Evolutionary conservation across 1,140 invertebrate genomes (phyloP).

Genomic region (Anoplophora glabripennis): DNA sequence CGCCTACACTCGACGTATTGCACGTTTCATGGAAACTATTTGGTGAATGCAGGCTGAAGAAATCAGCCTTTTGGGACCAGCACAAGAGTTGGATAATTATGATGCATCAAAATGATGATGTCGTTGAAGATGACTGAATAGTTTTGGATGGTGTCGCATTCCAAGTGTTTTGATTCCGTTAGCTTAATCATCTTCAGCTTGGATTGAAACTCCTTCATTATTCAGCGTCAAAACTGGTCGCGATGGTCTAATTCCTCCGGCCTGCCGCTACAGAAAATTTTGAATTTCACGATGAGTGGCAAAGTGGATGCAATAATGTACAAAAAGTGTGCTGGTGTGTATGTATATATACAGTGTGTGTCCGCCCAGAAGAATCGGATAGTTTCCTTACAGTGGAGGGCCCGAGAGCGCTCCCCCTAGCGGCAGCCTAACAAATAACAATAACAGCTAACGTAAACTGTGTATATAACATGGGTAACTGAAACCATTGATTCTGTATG

Average conservation of each 20-base stretch:
- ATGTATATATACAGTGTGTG: slow-evolving; percentile 36
- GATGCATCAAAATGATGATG: too few relatives aligned
- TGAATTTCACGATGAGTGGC: slow-evolving; percentile 28
- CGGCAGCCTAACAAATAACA: slow-evolving; percentile 45
- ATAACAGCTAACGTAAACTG: slow-evolving; percentile 48
- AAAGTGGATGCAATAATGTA: slow-evolving; percentile 27
- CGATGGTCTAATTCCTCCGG: too few relatives aligned
- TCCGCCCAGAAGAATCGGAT: slow-evolving; percentile 14
- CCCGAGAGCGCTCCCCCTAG: slow-evolving; percentile 15
- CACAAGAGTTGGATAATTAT: too few relatives aligned
- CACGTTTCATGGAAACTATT: slow-evolving; percentile 32
- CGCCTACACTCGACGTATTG: slow-evolving; percentile 23
- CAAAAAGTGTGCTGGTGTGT: slow-evolving; percentile 30
- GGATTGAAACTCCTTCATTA: too few relatives aligned
- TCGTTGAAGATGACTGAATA: too few relatives aligned
- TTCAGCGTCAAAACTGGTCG: too few relatives aligned
- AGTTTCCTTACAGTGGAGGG: slow-evolving; percentile 25
- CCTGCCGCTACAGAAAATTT: slow-evolving; percentile 24
- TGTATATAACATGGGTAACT: slow-evolving; percentile 48
- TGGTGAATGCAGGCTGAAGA: slow-evolving; percentile 2
- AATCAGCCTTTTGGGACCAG: too few relatives aligned
- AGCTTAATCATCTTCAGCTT: too few relatives aligned
- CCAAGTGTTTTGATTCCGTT: too few relatives aligned
- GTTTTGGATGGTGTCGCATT: too few relatives aligned
- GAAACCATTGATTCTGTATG: slow-evolving; percentile 48